phyloP scores from a whole-genome alignment of 2,797 vertebrate genomes.

The Philypnodon macrostomus region DNA sequence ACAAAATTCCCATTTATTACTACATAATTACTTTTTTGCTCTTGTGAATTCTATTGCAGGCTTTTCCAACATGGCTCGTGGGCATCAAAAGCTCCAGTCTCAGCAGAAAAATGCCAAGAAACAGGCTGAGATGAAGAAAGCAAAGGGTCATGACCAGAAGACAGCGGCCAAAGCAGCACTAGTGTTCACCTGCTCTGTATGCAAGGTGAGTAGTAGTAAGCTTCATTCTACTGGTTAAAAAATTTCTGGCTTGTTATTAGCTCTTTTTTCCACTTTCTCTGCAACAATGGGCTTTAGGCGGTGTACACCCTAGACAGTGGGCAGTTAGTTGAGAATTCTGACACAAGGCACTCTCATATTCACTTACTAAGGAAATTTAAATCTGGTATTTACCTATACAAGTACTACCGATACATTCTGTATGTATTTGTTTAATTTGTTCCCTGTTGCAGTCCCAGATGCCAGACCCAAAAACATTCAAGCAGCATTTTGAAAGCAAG shows the following conservation, averaged over 20 bases:
- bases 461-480: slow-evolving; percentile 97
- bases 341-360: too few species aligned
- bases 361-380: too few species aligned
- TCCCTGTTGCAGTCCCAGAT: slow-evolving; percentile 87
- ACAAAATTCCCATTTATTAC: too few species aligned
- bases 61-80: slow-evolving; percentile 83
- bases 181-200: slow-evolving; percentile 85
- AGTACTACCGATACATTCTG: too few species aligned
- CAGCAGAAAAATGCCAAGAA: slow-evolving; percentile 97
- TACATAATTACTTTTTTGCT: neutral
- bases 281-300: too few species aligned
- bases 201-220: slow-evolving; percentile 54
- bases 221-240: too few species aligned
- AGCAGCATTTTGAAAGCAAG: slow-evolving; percentile 97
- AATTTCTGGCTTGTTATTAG: too few species aligned
- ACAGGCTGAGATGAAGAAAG: slow-evolving; percentile 92
- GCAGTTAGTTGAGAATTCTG: too few species aligned
- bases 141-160: slow-evolving; percentile 94
- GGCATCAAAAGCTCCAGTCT: slow-evolving; percentile 94
- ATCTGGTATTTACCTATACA: too few species aligned
- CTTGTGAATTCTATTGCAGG: slow-evolving; percentile 6
- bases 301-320: too few species aligned
- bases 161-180: slow-evolving; percentile 90
- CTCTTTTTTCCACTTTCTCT: too few species aligned
- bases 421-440: neutral